Percentiles rank a stretch among this genome's conserved stretches.
Conservation (phyloP, 2,113 vertebrate species). For the Drymodes brunneopygia region DNA sequence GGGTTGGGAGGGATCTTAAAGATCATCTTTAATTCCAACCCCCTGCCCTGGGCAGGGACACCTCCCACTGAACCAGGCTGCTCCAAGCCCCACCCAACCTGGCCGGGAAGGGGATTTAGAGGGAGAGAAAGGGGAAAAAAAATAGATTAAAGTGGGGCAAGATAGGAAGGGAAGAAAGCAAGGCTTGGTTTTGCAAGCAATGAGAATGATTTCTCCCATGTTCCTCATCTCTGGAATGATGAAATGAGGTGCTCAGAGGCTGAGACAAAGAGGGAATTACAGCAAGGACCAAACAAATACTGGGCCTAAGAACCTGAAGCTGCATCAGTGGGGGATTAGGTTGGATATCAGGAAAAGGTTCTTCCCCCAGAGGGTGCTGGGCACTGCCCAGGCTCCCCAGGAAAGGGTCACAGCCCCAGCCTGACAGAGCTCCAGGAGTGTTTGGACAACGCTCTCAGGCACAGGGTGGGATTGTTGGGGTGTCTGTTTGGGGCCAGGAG, state of each 20-base stretch:
- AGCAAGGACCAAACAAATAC: accelerated
- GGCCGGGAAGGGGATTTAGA: neutral
- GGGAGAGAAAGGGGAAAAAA: accelerated
- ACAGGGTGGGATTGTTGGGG: neutral
- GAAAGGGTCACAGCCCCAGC: accelerated
- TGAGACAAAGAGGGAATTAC: neutral
- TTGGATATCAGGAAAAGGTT: accelerated
- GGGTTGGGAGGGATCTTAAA: neutral
- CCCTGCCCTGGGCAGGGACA: neutral
- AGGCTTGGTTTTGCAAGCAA: neutral
- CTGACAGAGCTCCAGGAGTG: neutral
- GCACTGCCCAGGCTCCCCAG: neutral
- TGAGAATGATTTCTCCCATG: neutral
- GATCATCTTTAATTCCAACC: neutral
- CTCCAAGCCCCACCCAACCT: neutral
- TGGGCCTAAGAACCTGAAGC: neutral
- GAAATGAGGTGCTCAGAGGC: neutral
- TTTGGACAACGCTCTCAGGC: accelerated
- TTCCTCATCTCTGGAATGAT: neutral
- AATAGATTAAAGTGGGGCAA: neutral
- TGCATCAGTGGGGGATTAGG: neutral
- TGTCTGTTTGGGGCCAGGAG: neutral
- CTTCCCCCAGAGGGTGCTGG: neutral
- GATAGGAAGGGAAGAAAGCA: neutral
- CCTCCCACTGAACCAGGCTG: neutral